Conservation (phyloP, 64 coral and sea anemone species). For the Stylophora pistillata region DNA sequence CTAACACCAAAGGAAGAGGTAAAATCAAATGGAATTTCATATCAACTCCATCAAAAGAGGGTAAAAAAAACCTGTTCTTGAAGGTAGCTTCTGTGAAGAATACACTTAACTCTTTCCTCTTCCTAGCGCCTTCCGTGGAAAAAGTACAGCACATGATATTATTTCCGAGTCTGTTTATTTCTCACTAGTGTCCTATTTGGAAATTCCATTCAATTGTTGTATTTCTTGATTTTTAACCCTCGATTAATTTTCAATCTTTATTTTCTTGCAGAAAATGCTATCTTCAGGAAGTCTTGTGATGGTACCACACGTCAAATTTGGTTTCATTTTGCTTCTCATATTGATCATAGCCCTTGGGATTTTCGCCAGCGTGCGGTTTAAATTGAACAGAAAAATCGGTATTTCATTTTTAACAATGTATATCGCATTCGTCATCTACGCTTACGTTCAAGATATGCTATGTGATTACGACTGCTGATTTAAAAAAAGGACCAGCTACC, state of each 20-base stretch:
- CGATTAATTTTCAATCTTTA: conserved; percentile 1
- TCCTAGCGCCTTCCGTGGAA: too few species aligned
- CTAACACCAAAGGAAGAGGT: conserved; percentile 81
- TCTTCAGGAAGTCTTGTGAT: conserved; percentile 58
- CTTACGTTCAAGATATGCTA: conserved; percentile 83
- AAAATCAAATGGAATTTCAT: not conserved
- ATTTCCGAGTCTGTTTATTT: too few species aligned
- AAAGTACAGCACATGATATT: too few species aligned
- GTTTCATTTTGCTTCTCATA: conserved; percentile 84
- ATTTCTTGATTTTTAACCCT: not conserved
- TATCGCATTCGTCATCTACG: conserved; percentile 76
- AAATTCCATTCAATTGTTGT: not conserved
- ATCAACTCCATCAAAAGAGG: too few species aligned
- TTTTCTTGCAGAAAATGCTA: conserved; percentile 48
- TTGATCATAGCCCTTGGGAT: conserved; percentile 61
- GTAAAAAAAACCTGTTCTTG: too few species aligned
- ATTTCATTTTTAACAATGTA: conserved; percentile 78
- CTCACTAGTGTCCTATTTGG: not conserved
- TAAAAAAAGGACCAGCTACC: too few species aligned
- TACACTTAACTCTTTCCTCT: too few species aligned
- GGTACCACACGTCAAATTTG: conserved; percentile 90
- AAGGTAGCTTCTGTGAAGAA: too few species aligned
- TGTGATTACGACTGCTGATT: conserved; percentile 66
- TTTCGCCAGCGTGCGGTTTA: conserved; percentile 65
- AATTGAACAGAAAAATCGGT: conserved; percentile 64